These are phyloP conservation scores for Ploceus nigricollis DNA, from an alignment of 2,113 vertebrate genomes.

Conservation along the genomic window DNA sequence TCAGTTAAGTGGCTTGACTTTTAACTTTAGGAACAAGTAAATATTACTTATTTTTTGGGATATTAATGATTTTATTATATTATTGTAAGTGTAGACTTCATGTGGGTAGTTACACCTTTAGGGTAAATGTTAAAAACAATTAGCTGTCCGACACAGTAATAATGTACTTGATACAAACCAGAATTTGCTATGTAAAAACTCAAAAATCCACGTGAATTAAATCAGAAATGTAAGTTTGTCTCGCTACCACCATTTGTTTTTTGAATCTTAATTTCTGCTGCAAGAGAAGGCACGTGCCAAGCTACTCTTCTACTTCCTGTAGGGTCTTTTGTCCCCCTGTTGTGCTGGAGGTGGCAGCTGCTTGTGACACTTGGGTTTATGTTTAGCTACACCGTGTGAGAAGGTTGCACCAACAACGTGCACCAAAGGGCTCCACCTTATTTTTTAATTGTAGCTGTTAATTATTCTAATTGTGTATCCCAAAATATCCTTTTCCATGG, in stretches of 20 bases:
- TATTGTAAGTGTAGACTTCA: not conserved
- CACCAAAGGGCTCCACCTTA: not conserved
- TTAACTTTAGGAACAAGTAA: not conserved
- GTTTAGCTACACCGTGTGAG: not conserved
- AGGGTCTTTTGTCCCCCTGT: fast-evolving
- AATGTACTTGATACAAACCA: not conserved
- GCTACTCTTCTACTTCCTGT: not conserved
- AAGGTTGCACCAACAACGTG: not conserved
- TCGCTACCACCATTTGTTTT: not conserved
- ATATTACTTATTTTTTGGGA: not conserved
- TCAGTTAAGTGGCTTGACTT: not conserved
- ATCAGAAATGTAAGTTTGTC: not conserved
- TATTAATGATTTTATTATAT: not conserved
- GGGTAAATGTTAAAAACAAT: not conserved
- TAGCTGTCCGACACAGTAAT: not conserved
- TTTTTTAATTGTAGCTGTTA: not conserved
- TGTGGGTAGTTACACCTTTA: not conserved
- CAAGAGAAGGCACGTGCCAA: not conserved
- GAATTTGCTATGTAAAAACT: not conserved
- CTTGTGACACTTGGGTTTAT: not conserved
- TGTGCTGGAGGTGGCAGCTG: not conserved
- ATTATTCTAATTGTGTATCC: not conserved
- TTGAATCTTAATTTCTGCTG: not conserved
- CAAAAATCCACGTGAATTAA: not conserved
- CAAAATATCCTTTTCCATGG: not conserved